Base-by-base conservation (phyloP, 1,140 invertebrate species). In the Venturia canescens region DNA sequence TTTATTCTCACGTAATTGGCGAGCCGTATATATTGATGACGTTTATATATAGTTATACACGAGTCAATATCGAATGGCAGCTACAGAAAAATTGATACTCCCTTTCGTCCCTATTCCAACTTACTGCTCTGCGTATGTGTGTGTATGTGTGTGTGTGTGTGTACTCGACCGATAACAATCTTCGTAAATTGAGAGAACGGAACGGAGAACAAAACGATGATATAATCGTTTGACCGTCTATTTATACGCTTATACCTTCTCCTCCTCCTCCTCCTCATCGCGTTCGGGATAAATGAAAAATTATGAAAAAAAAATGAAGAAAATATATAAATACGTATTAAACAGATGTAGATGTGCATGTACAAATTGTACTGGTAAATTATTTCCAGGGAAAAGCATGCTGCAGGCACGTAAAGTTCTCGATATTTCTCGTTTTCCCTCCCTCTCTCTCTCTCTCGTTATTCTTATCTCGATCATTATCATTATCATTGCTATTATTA, bases 151-250 rank as follows among this genome's bases (percentile, higher is more conserved):
- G n/a, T n/a, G n/a, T n/a, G n/a, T n/a, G 50, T 3, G 15, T 15
- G 15, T 15, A 53, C 34, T 34, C 34, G 34, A 53, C 13, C 23
- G 60, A 63, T 63, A 63, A 63, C 60, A 26, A 63, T 63, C 60
- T 63, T 63, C 60, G 60, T 63, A 63, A 63, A 63, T 63, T 26
- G 60, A 66, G 60, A 66, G 23, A 66, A 66, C 21, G 23, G 11
- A 66, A 9, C 21, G 26, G 13, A 29, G 60, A 66, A 66, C 60
- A 66, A 66, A 66, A 66, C 60, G 60, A 66, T 66, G 60, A 66
- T 27, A 66, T 27, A 66, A 66, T 57, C 53, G 21, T 66, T 66
- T 66, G 60, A n/a, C 21, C 23, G 23, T 15, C 60, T 23, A 66
- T 66, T 66, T 66, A 26, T 66, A 57, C 18, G 53, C 53, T 57